Evolutionary conservation across 2,888 invertebrate species (phyloP).

Genomic region (Oxycera nigricornis): DNA sequence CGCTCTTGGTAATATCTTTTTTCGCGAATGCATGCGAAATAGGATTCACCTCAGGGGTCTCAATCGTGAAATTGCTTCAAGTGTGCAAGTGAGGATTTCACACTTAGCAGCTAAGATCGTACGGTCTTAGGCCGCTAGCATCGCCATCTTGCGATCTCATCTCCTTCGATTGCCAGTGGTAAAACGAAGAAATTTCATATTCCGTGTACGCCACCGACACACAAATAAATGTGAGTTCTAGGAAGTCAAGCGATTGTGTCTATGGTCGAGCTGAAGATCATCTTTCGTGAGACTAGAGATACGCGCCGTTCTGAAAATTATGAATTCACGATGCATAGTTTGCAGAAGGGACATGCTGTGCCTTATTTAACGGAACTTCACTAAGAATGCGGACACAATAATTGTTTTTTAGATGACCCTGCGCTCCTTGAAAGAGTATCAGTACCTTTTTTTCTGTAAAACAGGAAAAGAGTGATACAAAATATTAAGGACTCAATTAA

Average conservation of each 20-base stretch:
- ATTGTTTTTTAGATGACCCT: too few species aligned
- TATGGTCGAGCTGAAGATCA: background rate
- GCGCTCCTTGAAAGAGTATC: too few species aligned
- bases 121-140: background rate
- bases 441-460: too few species aligned
- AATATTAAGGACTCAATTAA: too few species aligned
- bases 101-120: slow-evolving; percentile 40
- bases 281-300: background rate
- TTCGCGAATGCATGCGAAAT: slow-evolving; percentile 45
- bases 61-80: slow-evolving; percentile 46
- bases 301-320: slow-evolving; percentile 13
- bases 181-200: slow-evolving; percentile 29
- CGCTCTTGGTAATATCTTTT: slow-evolving; percentile 13
- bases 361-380: background rate
- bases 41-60: slow-evolving; percentile 48
- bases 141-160: slow-evolving; percentile 32
- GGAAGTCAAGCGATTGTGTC: slow-evolving; percentile 22
- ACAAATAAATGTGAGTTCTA: slow-evolving; percentile 19
- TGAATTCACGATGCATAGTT: slow-evolving; percentile 1
- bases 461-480: too few species aligned
- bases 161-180: slow-evolving; percentile 29
- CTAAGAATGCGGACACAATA: too few species aligned
- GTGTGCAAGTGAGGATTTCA: slow-evolving; percentile 44
- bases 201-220: slow-evolving; percentile 7
- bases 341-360: background rate